A percentile compares a stretch with the other conserved stretches of the same genome.
These are phyloP conservation scores for Poecilia wingei DNA, from an alignment of 2,797 vertebrate genomes.

Conservation along the genomic window DNA sequence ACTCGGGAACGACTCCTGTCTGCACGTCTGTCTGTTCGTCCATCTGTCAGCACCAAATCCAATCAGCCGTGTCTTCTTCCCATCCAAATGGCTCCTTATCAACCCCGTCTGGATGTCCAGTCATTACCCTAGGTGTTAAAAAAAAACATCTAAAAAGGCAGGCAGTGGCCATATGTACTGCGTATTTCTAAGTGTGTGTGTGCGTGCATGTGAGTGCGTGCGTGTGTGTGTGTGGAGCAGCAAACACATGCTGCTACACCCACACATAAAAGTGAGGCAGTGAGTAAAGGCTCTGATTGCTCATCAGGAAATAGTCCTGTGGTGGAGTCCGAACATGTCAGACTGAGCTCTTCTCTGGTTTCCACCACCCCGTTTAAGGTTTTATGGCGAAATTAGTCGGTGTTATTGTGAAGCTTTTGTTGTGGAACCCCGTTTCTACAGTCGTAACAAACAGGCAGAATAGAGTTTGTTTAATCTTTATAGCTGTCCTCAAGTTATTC, in stretches of 20 bases:
- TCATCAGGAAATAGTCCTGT: constrained; percentile 54
- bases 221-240: not conserved
- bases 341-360: constrained; percentile 41
- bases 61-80: constrained; percentile 54
- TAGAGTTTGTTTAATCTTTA: constrained; percentile 44
- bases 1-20: constrained; percentile 58
- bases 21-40: constrained; percentile 57
- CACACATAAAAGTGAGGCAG: constrained; percentile 30
- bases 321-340: constrained; percentile 44
- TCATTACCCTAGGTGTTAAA: constrained; percentile 45
- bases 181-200: constrained; percentile 41
- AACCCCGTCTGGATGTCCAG: constrained; percentile 40
- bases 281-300: constrained; percentile 58
- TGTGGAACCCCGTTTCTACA: constrained; percentile 57
- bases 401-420: constrained; percentile 62
- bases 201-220: not conserved
- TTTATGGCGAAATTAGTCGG: constrained; percentile 53
- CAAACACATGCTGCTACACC: constrained; percentile 15
- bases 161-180: constrained; percentile 50
- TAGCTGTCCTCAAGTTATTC: constrained; percentile 38
- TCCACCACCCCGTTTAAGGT: constrained; percentile 45
- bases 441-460: constrained; percentile 38
- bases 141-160: constrained; percentile 19
- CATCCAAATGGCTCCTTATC: constrained; percentile 54
- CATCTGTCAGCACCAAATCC: constrained; percentile 51